Evolutionary conservation across 2,797 vertebrate species (phyloP).

Genomic region (Poliocrania exsul): DNA sequence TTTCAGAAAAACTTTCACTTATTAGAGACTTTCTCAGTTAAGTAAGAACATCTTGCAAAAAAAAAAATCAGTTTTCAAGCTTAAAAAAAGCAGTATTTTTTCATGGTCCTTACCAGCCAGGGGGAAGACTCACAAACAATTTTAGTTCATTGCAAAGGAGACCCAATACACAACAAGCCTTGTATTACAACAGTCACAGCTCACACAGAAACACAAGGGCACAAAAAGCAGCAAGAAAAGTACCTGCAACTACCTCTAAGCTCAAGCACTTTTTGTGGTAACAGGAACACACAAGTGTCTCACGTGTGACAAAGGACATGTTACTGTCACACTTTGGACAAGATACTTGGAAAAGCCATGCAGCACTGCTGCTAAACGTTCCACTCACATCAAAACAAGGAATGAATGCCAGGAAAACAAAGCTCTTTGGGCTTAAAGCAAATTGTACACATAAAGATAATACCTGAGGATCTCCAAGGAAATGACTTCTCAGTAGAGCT

Average conservation of each 20-base stretch:
- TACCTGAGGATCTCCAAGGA: slow-evolving; percentile 97
- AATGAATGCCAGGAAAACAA: neutral
- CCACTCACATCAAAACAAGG: neutral
- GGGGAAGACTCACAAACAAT: neutral
- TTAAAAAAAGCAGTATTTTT: neutral
- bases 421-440: neutral
- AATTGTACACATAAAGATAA: slow-evolving; percentile 26
- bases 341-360: neutral
- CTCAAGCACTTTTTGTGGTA: neutral
- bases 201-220: neutral
- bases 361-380: neutral
- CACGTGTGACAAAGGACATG: neutral
- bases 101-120: neutral
- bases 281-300: neutral
- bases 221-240: neutral
- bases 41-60: neutral
- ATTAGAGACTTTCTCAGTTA: neutral
- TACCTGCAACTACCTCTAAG: neutral
- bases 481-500: slow-evolving; percentile 99
- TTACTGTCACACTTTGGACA: neutral
- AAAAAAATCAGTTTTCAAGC: neutral
- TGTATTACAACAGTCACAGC: neutral
- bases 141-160: neutral
- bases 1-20: neutral
- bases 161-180: neutral